Base-by-base conservation (phyloP, 2,888 invertebrate genomes). In the Hydrotaea diabolus region DNA sequence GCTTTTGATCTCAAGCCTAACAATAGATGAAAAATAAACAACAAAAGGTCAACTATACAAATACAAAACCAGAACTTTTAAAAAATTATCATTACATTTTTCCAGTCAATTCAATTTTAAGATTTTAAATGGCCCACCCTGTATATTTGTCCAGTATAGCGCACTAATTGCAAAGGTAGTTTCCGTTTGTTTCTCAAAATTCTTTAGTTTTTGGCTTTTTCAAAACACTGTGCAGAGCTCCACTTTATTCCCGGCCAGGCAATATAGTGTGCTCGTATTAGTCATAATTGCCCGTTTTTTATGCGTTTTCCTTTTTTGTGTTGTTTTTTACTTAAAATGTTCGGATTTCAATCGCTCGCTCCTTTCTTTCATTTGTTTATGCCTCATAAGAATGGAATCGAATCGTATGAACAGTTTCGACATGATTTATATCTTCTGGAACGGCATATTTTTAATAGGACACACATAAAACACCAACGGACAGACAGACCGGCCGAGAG, bases 361-460 rank as follows among this genome's bases (percentile, higher is more conserved):
- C 36, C 31, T 62, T 62, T 31, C 4, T 36, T 62, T 62, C 62
- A 36, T 62, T 62, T 36, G 62, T 13, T 62, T 62, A 49, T 49
- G 49, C 2, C 8, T 49, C 49, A 5, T 49, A 49, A 8, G 36
- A 62, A 62, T 62, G 11, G 59, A 15, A 43, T n/a, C n/a, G 49
- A 5, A n/a, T 49, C n/a, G 62, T 62, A 62, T 62, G 15, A 69
- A 69, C 19, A 46, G 46, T 71, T 59, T 69, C 62, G 74, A 71
- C 43, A 83, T 80, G 78, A 84, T 76, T 84, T 84, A 78, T 77
- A 77, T 81, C 64, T 64, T 39, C 43, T 62, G 57, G 72, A 80
- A 84, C 77, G 64, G 75, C 80, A 80, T 46, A 71, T 71, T 81
- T 80, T 85, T 81, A 81, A 72, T 85, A 62, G 84, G 81, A 79